Base-by-base conservation (phyloP, 1,140 invertebrate genomes). In the Acromyrmex echinatior region DNA sequence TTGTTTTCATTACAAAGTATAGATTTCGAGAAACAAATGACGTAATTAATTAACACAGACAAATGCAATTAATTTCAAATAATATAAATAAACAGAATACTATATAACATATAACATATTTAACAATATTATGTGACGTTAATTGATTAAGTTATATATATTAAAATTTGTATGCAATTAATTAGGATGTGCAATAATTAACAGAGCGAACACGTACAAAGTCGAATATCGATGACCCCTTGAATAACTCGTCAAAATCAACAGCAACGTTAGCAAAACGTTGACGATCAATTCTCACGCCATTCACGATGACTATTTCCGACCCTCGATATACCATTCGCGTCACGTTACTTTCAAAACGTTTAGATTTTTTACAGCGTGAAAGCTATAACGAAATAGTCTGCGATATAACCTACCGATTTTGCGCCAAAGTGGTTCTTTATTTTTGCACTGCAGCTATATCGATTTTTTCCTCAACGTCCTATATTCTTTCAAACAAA, bases 401-500 rank as follows among this genome's bases (percentile, higher is more conserved):
- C 25, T 45, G 18, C 25, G 18, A 74, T 82, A 28, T 62, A 60
- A 73, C 12, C 21, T 12, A 35, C 25, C 35, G 21, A 71, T 81
- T 56, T 60, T 58, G 39, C 51, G 35, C 65, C 62, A 68, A 70
- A 51, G 78, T 45, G 35, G 14, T 31, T 3, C 10, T 84, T 62
- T 84, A 74, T 82, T 82, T 84, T 62, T 74, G 56, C 68, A 58
- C 51, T n/a, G 14, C 35, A 7, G 25, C 39, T 4, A 35, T 84
- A 84, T 84, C 70, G 70, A 74, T 84, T 84, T 84, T 81, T 74
- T 62, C 9, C 45, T 2, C 9, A n/a, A 14, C 10, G 68, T 6
- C 56, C 70, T 62, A 74, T 49, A 74, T 74, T 74, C 39, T 31
- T 58, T n/a, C 18, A 74, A 73, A 80, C 49, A 80, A 68, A 80